Base-by-base conservation (phyloP, 2,888 invertebrate species). In the Anodontia alba region DNA sequence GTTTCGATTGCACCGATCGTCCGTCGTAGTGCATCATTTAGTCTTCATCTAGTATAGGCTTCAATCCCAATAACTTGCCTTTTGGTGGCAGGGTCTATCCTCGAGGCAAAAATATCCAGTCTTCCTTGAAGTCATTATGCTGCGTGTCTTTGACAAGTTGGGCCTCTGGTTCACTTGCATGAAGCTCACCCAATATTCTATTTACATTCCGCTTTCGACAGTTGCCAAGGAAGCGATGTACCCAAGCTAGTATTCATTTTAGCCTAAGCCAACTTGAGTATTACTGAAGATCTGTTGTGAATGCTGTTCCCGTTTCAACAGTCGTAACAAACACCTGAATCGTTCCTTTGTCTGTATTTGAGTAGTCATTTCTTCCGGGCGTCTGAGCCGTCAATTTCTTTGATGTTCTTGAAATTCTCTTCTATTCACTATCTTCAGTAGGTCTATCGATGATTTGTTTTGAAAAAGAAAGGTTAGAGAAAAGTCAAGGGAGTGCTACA, bases 1-100 rank as follows among this genome's bases (percentile, higher is more conserved):
- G 73, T 46, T 82, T 66, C 31, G 78, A 75, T 49, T 69, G 82
- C 62, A 75, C n/a, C n/a, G n/a, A n/a, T n/a, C n/a, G n/a, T n/a
- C 62, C 70, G 23, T 78, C 54, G 49, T 42, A 33, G 42, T 73
- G 33, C n/a, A 84, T 54, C 23, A 84, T 0, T 26, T 76, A 70
- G 43, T 68, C 42, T 31, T 73, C 68, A 73, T 80, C 81, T n/a
- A 82, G 36, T 29, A 23, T 73, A n/a, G 78, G 80, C 51, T 79
- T 79, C 31, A 84, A 67, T 26, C 33, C 20, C 33, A 72, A 38
- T 29, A 84, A 42, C 66, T 81, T 81, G 70, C 76, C 76, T 2
- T 20, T 42, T 20, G 26, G 46, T 43, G 79, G 49, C 20, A 80
- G 3, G 8, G 51, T 3, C 54, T 57, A 70, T 23, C 49, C 68